Conservation (phyloP, 2,888 invertebrate genomes). For the Scaptomyza tumidula region DNA sequence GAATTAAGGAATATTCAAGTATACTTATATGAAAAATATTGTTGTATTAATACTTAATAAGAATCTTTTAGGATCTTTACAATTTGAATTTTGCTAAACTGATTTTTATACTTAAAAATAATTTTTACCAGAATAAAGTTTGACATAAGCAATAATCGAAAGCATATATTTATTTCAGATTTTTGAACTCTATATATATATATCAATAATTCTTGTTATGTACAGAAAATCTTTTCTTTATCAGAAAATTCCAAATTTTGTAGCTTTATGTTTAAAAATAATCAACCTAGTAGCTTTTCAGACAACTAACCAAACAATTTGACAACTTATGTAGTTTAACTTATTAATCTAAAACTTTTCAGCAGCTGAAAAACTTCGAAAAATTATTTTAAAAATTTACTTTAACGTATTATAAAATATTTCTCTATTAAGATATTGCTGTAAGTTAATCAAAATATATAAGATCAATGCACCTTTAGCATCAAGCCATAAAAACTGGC, state of each 20-base stretch:
- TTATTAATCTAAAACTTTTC: slow-evolving; percentile 1
- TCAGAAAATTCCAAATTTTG: not conserved
- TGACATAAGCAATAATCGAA: not conserved
- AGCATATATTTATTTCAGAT: too few species aligned
- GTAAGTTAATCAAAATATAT: slow-evolving; percentile 34
- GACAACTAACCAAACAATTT: not conserved
- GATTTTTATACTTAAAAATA: not conserved
- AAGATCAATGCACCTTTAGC: slow-evolving; percentile 65
- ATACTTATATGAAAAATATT: not conserved
- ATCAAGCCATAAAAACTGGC: slow-evolving; percentile 31
- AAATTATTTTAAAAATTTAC: not conserved
- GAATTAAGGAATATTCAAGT: not conserved
- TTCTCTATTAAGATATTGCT: slow-evolving; percentile 3
- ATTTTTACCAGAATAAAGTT: not conserved
- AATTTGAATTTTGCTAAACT: not conserved
- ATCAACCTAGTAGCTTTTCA: not conserved
- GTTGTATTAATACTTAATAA: not conserved
- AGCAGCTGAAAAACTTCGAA: not conserved
- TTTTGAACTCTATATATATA: too few species aligned
- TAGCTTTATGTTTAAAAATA: not conserved
- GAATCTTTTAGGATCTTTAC: not conserved
- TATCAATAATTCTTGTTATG: not conserved
- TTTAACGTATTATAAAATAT: not conserved
- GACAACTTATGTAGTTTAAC: not conserved
- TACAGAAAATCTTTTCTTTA: too few species aligned